Base-by-base conservation (phyloP, 2,113 vertebrate species). In the Ia io region DNA sequence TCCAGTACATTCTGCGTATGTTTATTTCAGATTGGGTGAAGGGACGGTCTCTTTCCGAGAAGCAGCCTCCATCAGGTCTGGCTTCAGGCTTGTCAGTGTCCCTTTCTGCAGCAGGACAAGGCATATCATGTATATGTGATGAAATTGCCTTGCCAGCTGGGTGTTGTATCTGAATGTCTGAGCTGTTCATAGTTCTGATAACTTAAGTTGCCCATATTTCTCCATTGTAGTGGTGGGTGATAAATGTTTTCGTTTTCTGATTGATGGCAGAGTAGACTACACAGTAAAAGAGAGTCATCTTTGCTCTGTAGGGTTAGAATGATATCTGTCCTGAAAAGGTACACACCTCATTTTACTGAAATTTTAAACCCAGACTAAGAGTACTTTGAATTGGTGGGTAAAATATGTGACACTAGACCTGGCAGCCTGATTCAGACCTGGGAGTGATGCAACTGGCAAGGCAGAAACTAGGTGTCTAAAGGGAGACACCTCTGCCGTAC, bases 391-490 rank as follows among this genome's bases (percentile, higher is more conserved):
- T 90, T 80, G 61, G 35, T 61, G 42, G 37, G 20, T 92, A 40
- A 91, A 95, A 88, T 93, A 70, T 9, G 2, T 70, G 80, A n/a
- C 63, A 37, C 18, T 78, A 56, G 92, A 23, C 11, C 35, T 20
- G 1, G 78, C 85, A 94, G 49, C 78, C 78, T 94, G 25, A 44
- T 80, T 95, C 12, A 80, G 92, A 95, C 78, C 37, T 51, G 35
- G 82, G 84, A 94, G 61, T 76, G 67, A 69, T 83, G 85, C 74
- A 88, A 6, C 91, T 95, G 92, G 56, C 86, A 78, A 94, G 88
- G 28, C 86, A 78, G 78, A 86, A 91, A 49, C 40, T 40, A 28
- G 3, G 16, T 63, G 17, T 95, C 78, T 74, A 83, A 61, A 74
- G 94, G 90, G 95, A 95, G 76, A 90, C 71, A 85, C 69, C 61